These are phyloP conservation scores for Epinephelus moara DNA, from an alignment of 2,113 vertebrate species.

Conservation along the genomic window DNA sequence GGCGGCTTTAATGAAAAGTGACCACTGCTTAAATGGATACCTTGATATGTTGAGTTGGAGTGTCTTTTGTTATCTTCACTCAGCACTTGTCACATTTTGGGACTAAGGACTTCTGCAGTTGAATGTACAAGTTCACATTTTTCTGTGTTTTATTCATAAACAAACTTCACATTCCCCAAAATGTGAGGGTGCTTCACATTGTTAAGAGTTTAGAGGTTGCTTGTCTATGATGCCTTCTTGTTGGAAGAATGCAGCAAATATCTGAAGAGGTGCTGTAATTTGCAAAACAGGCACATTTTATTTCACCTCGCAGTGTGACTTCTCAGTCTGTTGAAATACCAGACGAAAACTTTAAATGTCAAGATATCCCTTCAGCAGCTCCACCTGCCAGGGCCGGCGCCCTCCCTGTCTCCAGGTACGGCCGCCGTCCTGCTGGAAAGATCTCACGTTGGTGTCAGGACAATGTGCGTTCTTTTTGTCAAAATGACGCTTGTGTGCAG, in stretches of 20 bases:
- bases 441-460: constrained; percentile 50
- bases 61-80: background rate
- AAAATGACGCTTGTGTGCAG: constrained; percentile 59
- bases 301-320: background rate
- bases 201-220: background rate
- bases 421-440: constrained; percentile 16
- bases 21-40: constrained; percentile 17
- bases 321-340: constrained; percentile 2
- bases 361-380: constrained; percentile 30
- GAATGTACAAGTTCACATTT: background rate
- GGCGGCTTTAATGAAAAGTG: constrained; percentile 39
- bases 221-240: background rate
- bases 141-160: background rate
- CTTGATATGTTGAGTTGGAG: constrained; percentile 10
- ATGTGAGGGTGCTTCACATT: background rate
- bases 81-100: background rate
- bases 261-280: background rate
- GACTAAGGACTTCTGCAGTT: background rate
- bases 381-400: background rate
- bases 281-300: background rate
- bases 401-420: constrained; percentile 39
- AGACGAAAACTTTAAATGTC: constrained; percentile 35
- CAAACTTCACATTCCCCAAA: background rate
- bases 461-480: constrained; percentile 69
- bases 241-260: background rate